Evolutionary conservation across 2,888 invertebrate species (phyloP).

Genomic region (Mamestra brassicae): DNA sequence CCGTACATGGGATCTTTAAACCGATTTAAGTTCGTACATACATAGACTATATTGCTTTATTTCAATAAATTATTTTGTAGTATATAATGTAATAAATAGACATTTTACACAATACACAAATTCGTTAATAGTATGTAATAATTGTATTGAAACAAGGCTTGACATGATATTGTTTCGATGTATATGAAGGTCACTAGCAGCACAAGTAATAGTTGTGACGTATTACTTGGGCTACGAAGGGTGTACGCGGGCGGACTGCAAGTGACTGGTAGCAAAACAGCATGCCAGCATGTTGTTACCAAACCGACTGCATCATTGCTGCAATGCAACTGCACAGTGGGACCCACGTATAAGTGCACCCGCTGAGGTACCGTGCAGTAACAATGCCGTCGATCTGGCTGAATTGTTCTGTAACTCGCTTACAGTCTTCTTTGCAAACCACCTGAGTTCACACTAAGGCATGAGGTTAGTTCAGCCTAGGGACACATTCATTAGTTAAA

Average conservation of each 20-base stretch:
- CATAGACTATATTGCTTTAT: conserved; percentile 79
- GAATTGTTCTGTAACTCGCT: neutral
- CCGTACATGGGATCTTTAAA: conserved; percentile 68
- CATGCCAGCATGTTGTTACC: neutral
- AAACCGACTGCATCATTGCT: neutral
- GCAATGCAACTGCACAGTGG: conserved; percentile 6
- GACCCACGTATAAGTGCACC: neutral
- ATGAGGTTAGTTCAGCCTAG: conserved; percentile 68
- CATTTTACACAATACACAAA: conserved; percentile 62
- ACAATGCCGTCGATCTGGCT: neutral
- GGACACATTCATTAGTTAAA: conserved; percentile 69
- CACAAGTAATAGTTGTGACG: conserved; percentile 34
- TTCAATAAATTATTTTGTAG: conserved; percentile 73
- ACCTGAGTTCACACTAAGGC: conserved; percentile 52
- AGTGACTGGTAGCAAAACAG: neutral
- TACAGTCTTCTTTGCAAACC: conserved; percentile 22
- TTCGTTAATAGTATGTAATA: conserved; percentile 57
- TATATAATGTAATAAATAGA: conserved; percentile 65
- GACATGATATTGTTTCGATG: conserved; percentile 65
- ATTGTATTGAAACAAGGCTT: conserved; percentile 69
- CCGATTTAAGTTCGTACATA: conserved; percentile 79
- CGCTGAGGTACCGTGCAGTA: neutral
- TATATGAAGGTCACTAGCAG: conserved; percentile 53
- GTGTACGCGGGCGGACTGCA: conserved; percentile 27
- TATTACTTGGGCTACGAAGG: conserved; percentile 47